Conservation (phyloP, 2,113 vertebrate species). For the Cathartes aura region DNA sequence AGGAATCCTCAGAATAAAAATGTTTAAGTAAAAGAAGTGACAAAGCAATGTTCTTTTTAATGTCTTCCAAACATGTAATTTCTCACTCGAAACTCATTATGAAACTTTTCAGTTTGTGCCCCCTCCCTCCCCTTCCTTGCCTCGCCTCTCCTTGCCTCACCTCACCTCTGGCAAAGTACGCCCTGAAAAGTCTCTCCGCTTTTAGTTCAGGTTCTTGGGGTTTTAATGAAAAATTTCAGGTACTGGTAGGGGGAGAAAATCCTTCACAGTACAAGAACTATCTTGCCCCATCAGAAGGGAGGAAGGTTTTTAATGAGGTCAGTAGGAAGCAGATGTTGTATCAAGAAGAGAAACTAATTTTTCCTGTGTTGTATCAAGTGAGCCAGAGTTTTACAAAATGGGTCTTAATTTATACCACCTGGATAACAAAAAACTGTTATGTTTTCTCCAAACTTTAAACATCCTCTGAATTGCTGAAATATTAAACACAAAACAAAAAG, state of each 20-base stretch:
- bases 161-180: background rate
- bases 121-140: background rate
- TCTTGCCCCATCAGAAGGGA: background rate
- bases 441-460: background rate
- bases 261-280: background rate
- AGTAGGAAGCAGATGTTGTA: background rate
- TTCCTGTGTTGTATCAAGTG: background rate
- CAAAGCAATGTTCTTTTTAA: background rate
- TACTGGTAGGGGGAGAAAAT: background rate
- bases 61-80: background rate
- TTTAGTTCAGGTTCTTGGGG: background rate
- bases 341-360: background rate
- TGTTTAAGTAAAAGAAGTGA: background rate
- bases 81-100: background rate
- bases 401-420: background rate
- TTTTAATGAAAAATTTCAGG: background rate
- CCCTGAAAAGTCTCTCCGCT: background rate
- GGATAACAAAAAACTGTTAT: background rate
- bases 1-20: background rate
- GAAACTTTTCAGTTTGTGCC: background rate
- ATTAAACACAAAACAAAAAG: background rate
- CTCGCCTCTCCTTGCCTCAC: background rate
- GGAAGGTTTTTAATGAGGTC: background rate
- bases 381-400: background rate
- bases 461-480: background rate